Base-by-base conservation (phyloP, 2,888 invertebrate species). In the Hydrotaea cyrtoneurina region DNA sequence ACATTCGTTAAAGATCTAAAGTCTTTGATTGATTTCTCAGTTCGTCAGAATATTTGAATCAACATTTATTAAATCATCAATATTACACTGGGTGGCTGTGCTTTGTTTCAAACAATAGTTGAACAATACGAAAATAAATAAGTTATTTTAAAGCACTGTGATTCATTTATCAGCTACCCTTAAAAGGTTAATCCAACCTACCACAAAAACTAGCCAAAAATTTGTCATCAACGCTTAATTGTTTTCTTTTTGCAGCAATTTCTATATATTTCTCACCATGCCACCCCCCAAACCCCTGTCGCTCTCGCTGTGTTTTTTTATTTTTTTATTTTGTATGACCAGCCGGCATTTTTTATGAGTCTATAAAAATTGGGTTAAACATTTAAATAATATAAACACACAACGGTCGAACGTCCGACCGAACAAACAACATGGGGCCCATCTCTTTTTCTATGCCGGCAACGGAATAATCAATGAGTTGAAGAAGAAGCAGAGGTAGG, bases 261-360 rank as follows among this genome's bases (percentile, higher is more conserved):
- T 59, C 43, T 50, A 57, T 62, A 10, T 55, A 31, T 31, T 31
- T 31, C 7, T 31, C 31, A n/a, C n/a, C n/a, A n/a, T n/a, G n/a
- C n/a, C n/a, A n/a, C n/a, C n/a, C n/a, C n/a, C n/a, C n/a, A n/a
- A n/a, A n/a, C n/a, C n/a, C n/a, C n/a, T n/a, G n/a, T n/a, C n/a
- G n/a, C n/a, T n/a, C n/a, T n/a, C n/a, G n/a, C n/a, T n/a, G 31
- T 31, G 31, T 31, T 31, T 31, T 31, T 31, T 31, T 31, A 7
- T 31, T 31, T 31, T 31, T 7, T 7, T 7, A 31, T 31, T 31
- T 31, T 3, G 46, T 39, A 46, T 77, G 69, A 59, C 71, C 74
- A 78, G 69, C 84, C 82, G 82, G 79, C 76, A 66, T 77, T 81
- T 74, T 81, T 81, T 78, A 76, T 79, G 53, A 26, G 23, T 59